Evolutionary conservation across 2,888 invertebrate genomes (phyloP).

Genomic region (Leucoma salicis): DNA sequence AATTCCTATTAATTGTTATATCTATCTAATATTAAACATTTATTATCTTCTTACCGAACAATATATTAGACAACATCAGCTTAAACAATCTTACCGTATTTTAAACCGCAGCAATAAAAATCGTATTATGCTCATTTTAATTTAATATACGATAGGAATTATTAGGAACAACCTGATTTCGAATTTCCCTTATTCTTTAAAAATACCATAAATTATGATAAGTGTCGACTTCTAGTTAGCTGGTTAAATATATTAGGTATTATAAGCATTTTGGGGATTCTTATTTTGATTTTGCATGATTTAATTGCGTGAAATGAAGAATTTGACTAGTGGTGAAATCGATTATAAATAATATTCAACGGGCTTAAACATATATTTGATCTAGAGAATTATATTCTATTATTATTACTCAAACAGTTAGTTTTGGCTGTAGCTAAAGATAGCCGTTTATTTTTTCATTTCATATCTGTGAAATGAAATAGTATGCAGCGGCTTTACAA

Average conservation of each 20-base stretch:
- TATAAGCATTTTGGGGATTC: too few relatives aligned
- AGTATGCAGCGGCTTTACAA: too few relatives aligned
- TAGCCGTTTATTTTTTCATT: too few relatives aligned
- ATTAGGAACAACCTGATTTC: constrained; percentile 52
- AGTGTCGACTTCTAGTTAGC: constrained; percentile 45
- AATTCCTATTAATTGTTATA: constrained; percentile 12
- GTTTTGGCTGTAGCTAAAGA: too few relatives aligned
- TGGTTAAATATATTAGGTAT: constrained; percentile 43
- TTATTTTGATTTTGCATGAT: constrained; percentile 15
- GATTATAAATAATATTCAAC: too few relatives aligned
- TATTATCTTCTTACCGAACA: constrained; percentile 22
- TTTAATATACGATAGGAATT: constrained; percentile 65
- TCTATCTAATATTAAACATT: constrained; percentile 20
- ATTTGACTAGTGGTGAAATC: too few relatives aligned
- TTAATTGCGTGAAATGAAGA: too few relatives aligned
- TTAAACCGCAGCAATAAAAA: constrained; percentile 56
- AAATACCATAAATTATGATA: constrained; percentile 67
- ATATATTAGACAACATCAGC: constrained; percentile 46
- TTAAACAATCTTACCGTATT: constrained; percentile 58
- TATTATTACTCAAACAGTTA: too few relatives aligned
- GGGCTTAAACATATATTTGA: too few relatives aligned
- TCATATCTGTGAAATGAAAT: too few relatives aligned
- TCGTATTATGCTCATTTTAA: constrained; percentile 63
- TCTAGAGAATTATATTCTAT: too few relatives aligned
- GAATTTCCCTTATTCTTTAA: constrained; percentile 55